Evolutionary conservation across 2,888 invertebrate genomes (phyloP).

Genomic region (Agonopterix alstromeriana): DNA sequence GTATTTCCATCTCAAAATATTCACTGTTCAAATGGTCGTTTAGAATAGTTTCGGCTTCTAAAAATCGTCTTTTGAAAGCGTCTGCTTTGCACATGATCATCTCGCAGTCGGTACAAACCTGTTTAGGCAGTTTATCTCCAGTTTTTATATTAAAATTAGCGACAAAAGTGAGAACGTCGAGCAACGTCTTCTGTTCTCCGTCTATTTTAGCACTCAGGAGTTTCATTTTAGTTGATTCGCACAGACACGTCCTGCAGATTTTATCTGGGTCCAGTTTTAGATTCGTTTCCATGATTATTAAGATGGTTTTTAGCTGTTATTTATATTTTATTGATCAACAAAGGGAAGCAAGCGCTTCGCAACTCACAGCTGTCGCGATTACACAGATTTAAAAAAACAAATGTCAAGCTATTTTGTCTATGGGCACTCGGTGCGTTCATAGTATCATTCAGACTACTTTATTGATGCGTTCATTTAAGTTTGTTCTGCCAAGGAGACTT

Average conservation of each 20-base stretch:
- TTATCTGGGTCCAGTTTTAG: constrained; percentile 16
- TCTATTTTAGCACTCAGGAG: constrained; percentile 37
- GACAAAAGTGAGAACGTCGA: constrained; percentile 36
- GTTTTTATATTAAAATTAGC: constrained; percentile 39
- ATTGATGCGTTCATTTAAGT: too few species aligned
- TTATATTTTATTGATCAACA: neutral
- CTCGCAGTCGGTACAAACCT: constrained; percentile 53
- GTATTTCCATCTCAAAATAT: neutral
- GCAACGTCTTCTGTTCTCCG: constrained; percentile 22
- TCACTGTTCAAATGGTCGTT: constrained; percentile 25
- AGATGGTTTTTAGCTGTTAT: neutral
- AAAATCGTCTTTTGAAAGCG: constrained; percentile 50
- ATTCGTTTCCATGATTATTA: constrained; percentile 4
- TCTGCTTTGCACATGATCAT: constrained; percentile 39
- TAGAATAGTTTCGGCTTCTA: constrained; percentile 43
- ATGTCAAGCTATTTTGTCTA: too few species aligned
- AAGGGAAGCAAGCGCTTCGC: too few species aligned
- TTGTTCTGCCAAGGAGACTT: too few species aligned
- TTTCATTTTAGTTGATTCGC: constrained; percentile 33
- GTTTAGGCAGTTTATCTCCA: constrained; percentile 46
- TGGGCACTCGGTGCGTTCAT: too few species aligned
- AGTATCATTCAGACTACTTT: too few species aligned
- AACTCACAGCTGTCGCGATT: too few species aligned
- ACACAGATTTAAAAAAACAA: too few species aligned
- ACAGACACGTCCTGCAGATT: constrained; percentile 51